phyloP scores from a whole-genome alignment of 2,113 vertebrate genomes.

The Sylvia atricapilla region DNA sequence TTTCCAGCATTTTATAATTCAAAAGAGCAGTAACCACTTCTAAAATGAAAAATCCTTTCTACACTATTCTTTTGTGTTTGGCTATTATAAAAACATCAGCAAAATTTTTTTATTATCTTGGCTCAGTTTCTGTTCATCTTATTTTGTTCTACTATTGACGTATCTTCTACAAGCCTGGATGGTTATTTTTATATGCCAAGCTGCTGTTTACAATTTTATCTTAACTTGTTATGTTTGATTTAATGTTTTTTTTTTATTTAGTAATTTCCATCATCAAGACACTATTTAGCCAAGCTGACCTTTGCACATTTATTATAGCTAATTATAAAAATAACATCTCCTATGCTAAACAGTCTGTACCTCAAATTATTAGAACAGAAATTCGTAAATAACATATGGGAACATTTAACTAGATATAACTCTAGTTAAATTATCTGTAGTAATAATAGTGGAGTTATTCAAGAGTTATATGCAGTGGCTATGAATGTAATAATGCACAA shows the following conservation, averaged over 20 bases:
- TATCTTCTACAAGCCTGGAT: not conserved
- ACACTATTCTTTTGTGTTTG: not conserved
- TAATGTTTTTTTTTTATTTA: not conserved
- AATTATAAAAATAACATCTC: not conserved
- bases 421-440: not conserved
- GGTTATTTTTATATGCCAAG: not conserved
- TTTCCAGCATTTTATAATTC: not conserved
- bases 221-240: not conserved
- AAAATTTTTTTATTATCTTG: not conserved
- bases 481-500: not conserved
- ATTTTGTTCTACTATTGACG: not conserved
- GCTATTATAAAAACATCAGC: not conserved
- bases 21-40: not conserved
- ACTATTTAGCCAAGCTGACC: not conserved
- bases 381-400: not conserved
- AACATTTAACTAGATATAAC: not conserved
- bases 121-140: not conserved
- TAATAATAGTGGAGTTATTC: not conserved
- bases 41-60: not conserved
- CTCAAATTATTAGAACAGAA: not conserved
- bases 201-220: not conserved
- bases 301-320: not conserved
- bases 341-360: not conserved
- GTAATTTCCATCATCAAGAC: not conserved
- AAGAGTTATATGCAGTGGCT: not conserved